These are phyloP conservation scores for Tribolium madens DNA, from an alignment of 1,140 invertebrate genomes.

Conservation along the genomic window DNA sequence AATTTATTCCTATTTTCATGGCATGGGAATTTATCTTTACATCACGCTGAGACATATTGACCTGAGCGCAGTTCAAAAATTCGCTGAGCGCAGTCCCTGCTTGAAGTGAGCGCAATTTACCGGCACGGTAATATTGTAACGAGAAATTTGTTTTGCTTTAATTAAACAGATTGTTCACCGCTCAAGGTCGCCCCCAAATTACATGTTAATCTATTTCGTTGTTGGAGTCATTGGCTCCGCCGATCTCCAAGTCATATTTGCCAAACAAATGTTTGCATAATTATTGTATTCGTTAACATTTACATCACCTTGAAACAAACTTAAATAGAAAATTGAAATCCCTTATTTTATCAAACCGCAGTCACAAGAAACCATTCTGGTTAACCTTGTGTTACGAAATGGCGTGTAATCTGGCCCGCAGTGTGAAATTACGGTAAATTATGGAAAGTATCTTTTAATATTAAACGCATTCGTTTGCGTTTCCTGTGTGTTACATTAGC, in stretches of 20 bases:
- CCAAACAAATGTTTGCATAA: neutral
- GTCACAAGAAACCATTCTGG: conserved; percentile 20
- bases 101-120: no score
- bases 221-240: neutral
- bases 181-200: neutral
- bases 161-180: conserved; percentile 34
- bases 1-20: no score
- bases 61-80: no score
- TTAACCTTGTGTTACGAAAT: conserved; percentile 31
- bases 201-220: neutral
- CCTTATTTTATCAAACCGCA: neutral
- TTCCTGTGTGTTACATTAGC: conserved; percentile 38
- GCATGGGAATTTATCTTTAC: no score
- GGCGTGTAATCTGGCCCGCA: conserved; percentile 31
- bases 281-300: conserved; percentile 21
- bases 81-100: no score
- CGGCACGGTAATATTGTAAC: no score
- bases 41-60: no score
- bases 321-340: neutral
- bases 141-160: conserved; percentile 12
- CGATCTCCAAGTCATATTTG: neutral
- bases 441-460: conserved; percentile 38
- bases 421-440: conserved; percentile 39
- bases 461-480: conserved; percentile 37
- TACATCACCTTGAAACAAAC: conserved; percentile 12